Evolutionary conservation across 2,797 vertebrate genomes (phyloP), one percentile per base, ranked within the genome.

Genomic region (Borostomias antarcticus): DNA sequence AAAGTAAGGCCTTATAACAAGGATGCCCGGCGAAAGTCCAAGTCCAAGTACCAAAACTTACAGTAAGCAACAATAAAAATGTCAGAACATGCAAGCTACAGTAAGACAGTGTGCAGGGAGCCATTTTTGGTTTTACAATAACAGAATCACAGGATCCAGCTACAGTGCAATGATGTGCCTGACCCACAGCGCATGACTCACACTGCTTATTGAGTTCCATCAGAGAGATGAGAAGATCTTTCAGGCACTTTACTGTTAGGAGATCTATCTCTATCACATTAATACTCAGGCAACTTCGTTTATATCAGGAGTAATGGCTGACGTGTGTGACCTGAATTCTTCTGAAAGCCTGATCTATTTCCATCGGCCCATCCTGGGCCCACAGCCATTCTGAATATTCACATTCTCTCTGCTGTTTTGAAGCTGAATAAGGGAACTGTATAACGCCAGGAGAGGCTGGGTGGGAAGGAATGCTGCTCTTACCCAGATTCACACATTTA

Each of bases 351-450:
- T 19, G 43, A 54, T 51, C 8, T n/a, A 52, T n/a, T 29, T 43
- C 23, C 50, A 0, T n/a, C 30, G 21, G 61, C 21, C 47, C 29
- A 10, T 3, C 32, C 21, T 19, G 13, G 17, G 56, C 76, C 75
- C 64, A 35, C 13, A 72, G 78, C 62, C 48, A 58, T 53, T 62
- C 51, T 81, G 61, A 85, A 82, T 80, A 85, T 74, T 80, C 54
- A 78, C 62, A 29, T 61, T 62, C 43, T 60, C 40, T 66, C 66
- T 70, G 37, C 72, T 66, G 57, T 73, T 68, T 69, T 67, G 58
- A 75, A 74, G 51, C 72, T 47, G 21, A 72, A 69, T 13, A 32
- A 45, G 32, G 5, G 52, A n/a, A 32, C 4, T 33, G 70, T 37
- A 47, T 63, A 19, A 61, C 25, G 56, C 40, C 26, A 51, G 26